These are phyloP conservation scores for Eucera pruinosa DNA, from an alignment of 2,888 invertebrate genomes.

Conservation along the genomic window DNA sequence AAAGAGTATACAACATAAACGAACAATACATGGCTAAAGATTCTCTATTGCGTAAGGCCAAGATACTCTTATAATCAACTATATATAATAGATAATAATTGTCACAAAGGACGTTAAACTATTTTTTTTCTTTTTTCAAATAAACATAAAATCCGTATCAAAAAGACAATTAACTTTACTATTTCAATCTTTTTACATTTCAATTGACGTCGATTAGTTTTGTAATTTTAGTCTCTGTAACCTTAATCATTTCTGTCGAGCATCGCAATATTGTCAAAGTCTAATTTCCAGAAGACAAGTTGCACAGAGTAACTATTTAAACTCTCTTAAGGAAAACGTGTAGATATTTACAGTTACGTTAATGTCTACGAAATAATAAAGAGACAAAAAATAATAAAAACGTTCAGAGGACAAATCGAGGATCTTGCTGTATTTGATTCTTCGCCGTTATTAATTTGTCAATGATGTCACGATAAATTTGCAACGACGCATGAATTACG, in stretches of 20 bases:
- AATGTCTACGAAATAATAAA: background rate
- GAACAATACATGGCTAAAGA: too few species aligned
- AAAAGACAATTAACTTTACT: background rate
- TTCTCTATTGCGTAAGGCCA: too few species aligned
- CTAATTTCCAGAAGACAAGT: background rate
- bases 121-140: too few species aligned
- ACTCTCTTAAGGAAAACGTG: background rate
- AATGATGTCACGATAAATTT: background rate
- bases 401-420: too few species aligned
- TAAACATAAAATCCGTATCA: background rate
- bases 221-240: background rate
- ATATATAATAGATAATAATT: too few species aligned
- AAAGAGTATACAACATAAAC: too few species aligned
- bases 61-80: too few species aligned
- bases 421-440: too few species aligned
- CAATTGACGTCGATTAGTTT: background rate
- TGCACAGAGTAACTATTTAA: background rate
- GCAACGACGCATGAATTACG: background rate
- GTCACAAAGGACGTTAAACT: too few species aligned
- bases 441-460: background rate
- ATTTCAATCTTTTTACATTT: too few species aligned
- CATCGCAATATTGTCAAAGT: background rate
- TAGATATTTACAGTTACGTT: background rate
- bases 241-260: background rate
- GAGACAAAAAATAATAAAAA: too few species aligned